Base-by-base conservation (phyloP, 2,113 vertebrate species). In the Cichladusa arquata region DNA sequence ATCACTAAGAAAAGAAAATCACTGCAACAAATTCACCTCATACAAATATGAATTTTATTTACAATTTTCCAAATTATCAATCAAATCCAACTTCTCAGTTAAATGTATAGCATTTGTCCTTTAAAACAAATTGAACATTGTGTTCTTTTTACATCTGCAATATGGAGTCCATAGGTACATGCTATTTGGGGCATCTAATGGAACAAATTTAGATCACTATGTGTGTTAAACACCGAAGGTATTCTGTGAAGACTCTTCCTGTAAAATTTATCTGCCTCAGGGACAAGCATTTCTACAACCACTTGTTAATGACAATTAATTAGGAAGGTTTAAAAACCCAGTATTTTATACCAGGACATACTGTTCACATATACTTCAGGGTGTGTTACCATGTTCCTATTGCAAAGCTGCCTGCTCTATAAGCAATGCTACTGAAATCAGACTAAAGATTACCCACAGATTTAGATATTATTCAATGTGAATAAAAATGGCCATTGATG, bases 31-130 rank as follows among this genome's bases (percentile, higher is more conserved):
- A 66, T 96, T 54, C 81, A 86, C 93, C 82, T 96, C 94, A 96
- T 96, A 97, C 95, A 96, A 97, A 97, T 96, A 96, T 94, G 85
- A 90, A 92, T 96, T 96, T 97, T 97, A 97, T 94, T 97, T 96
- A 96, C 93, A 96, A 17, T 95, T 94, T 94, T 90, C 62, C 88
- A 96, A 92, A 96, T 93, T 93, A 62, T 80, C 93, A 94, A 71
- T 93, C 64, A 96, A 92, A 94, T 90, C 86, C 86, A 96, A 92
- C 82, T 95, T 95, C 74, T 91, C 80, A 74, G 60, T 93, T 93
- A 88, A 93, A 93, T 29, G 65, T 94, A 48, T 96, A 96, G 86
- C 86, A 80, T 88, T 96, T 93, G 36, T 92, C 72, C 60, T 90
- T 92, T 78, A 94, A 93, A 95, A 96, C 79, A 96, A 95, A 94